Conservation (phyloP, 2,888 invertebrate genomes). For the Netelia inedita region DNA sequence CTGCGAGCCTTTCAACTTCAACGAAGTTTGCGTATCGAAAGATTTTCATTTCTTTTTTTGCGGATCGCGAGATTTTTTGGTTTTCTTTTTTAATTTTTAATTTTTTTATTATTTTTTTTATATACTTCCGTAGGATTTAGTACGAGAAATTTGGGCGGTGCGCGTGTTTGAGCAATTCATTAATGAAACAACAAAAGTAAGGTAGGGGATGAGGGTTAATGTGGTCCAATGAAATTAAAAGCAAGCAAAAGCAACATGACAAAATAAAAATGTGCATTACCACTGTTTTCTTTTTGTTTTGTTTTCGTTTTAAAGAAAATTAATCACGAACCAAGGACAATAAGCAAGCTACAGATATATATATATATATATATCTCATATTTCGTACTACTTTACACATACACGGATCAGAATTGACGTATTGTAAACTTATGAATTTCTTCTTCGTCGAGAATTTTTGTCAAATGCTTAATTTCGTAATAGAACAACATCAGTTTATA, state of each 20-base stretch:
- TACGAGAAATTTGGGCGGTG: constrained; percentile 64
- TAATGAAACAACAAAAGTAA: constrained; percentile 69
- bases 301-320: constrained; percentile 52
- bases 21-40: no score
- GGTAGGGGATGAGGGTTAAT: constrained; percentile 84
- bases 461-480: neutral
- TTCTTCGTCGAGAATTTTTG: constrained; percentile 7
- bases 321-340: constrained; percentile 67
- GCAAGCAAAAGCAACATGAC: constrained; percentile 67
- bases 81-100: constrained; percentile 25
- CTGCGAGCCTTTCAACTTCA: constrained; percentile 11
- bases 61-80: constrained; percentile 27
- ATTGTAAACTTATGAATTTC: constrained; percentile 38
- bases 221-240: constrained; percentile 81
- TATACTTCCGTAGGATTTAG: constrained; percentile 41
- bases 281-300: constrained; percentile 23
- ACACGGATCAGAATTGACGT: constrained; percentile 57
- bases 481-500: constrained; percentile 40
- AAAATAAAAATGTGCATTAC: constrained; percentile 60
- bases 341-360: constrained; percentile 67
- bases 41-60: neutral
- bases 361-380: constrained; percentile 42
- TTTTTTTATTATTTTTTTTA: constrained; percentile 31
- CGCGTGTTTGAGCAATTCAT: constrained; percentile 65
- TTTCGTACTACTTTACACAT: constrained; percentile 57